phyloP scores from a whole-genome alignment of 2,113 vertebrate genomes.

The Theristicus caerulescens region DNA sequence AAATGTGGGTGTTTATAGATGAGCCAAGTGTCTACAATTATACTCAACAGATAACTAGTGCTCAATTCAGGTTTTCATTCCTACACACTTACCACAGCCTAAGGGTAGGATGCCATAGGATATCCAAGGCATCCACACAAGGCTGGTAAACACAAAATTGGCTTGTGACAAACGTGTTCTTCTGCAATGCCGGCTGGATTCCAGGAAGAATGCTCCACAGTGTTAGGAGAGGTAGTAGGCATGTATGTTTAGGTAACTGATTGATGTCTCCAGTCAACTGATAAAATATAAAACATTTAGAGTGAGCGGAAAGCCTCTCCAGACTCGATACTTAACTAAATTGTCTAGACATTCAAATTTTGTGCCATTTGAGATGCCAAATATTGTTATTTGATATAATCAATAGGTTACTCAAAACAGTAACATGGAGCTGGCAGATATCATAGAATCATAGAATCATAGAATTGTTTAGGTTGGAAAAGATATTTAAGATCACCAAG shows the following conservation, averaged over 20 bases:
- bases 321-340: not conserved
- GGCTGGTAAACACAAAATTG: not conserved
- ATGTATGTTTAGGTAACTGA: not conserved
- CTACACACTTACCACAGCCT: not conserved
- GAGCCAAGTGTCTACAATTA: not conserved
- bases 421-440: not conserved
- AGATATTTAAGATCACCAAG: too few species aligned
- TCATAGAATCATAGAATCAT: too few species aligned
- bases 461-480: too few species aligned
- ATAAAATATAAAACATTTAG: not conserved
- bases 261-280: not conserved
- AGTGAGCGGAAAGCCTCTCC: not conserved
- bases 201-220: not conserved
- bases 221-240: not conserved
- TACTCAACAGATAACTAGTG: not conserved
- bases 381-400: not conserved
- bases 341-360: not conserved
- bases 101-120: not conserved
- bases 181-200: not conserved
- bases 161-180: not conserved
- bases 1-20: not conserved
- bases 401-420: not conserved
- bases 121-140: not conserved
- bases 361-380: not conserved
- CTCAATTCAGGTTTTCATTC: not conserved